Conservation (phyloP, 1,140 invertebrate species). For the Physella acuta region DNA sequence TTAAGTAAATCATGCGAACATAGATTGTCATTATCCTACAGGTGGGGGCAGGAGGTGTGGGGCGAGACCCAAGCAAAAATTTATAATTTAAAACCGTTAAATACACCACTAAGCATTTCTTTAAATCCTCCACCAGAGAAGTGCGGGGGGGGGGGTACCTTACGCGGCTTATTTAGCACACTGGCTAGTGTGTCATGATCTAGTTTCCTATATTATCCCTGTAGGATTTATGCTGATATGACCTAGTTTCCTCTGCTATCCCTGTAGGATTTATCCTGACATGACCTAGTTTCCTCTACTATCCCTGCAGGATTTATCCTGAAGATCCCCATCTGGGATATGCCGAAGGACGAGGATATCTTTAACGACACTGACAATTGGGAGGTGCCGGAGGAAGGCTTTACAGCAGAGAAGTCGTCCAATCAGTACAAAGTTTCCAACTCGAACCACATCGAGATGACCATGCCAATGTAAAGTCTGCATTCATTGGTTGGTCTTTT, state of each 20-base stretch:
- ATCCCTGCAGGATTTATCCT: slow-evolving; percentile 39
- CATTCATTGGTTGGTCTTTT: slow-evolving; percentile 6
- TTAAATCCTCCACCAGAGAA: too few species aligned
- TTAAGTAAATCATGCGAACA: too few species aligned
- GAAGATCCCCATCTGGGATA: slow-evolving; percentile 39
- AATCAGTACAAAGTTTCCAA: background rate
- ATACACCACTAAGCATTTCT: too few species aligned
- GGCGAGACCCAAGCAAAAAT: too few species aligned
- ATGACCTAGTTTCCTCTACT: background rate
- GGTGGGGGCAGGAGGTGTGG: too few species aligned
- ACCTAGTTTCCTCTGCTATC: too few species aligned
- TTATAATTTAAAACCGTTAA: too few species aligned
- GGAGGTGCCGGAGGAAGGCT: slow-evolving; percentile 36
- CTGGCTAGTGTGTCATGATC: too few species aligned
- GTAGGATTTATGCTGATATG: slow-evolving; percentile 44
- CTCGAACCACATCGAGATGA: background rate
- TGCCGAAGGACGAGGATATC: slow-evolving; percentile 27
- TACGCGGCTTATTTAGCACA: too few species aligned
- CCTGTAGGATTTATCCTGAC: too few species aligned
- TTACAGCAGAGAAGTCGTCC: slow-evolving; percentile 18
- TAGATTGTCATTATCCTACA: too few species aligned
- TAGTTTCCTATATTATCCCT: slow-evolving; percentile 1
- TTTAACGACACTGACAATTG: slow-evolving; percentile 42
- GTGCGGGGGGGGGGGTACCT: too few species aligned
- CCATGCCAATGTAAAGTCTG: slow-evolving; percentile 11